Evolutionary conservation across 1,140 invertebrate species (phyloP), one percentile per base, ranked within the genome.

Genomic region (Olivierus martensii): DNA sequence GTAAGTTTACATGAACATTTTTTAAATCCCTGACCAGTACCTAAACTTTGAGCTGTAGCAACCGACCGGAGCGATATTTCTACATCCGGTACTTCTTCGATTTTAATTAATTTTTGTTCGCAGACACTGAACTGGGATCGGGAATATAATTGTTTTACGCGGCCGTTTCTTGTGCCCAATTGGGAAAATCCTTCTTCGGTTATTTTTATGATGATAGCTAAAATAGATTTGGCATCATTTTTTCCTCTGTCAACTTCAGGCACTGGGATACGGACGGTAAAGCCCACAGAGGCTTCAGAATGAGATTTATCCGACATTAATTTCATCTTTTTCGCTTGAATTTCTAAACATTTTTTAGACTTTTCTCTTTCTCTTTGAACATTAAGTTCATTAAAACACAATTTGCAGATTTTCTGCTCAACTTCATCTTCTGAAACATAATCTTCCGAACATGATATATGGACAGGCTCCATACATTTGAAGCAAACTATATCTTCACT

Each of bases 1-100:
- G n/a, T n/a, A n/a, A n/a, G n/a, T n/a, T n/a, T n/a, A n/a, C n/a
- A n/a, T n/a, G n/a, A n/a, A n/a, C n/a, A n/a, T n/a, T n/a, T n/a
- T n/a, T n/a, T n/a, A n/a, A n/a, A n/a, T n/a, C n/a, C n/a, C n/a
- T n/a, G n/a, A n/a, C n/a, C n/a, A n/a, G n/a, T n/a, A n/a, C n/a
- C 53, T 51, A 51, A 50, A 50, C 53, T 55, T 55, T 50, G 53
- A 55, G 53, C 48, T 55, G 48, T 55, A 50, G 48, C 36, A 55
- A 55, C 53, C 48, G 53, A 55, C 48, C 53, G 43, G 48, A 51
- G 48, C 47, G 48, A 55, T 55, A 50, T 51, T 51, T 55, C 53
- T 55, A 55, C 49, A 55, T 55, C 53, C 48, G 49, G 47, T 51
- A 55, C 53, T 55, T 55, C 53, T 55, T 55, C 53, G 49, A 55